These are phyloP conservation scores for Pangasius larnaudii DNA, from an alignment of 2,797 vertebrate genomes.

Conservation along the genomic window DNA sequence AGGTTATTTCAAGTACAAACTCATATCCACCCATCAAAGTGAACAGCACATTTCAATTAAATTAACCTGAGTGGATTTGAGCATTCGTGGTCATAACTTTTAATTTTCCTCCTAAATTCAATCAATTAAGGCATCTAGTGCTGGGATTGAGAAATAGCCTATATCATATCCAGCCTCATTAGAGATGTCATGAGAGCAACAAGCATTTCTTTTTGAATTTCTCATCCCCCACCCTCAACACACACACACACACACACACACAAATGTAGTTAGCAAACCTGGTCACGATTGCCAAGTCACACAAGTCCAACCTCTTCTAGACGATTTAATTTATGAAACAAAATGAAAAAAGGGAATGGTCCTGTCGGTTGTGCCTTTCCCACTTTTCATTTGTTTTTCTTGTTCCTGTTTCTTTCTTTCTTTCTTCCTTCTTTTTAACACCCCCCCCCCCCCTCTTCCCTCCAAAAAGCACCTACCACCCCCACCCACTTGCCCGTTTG, in stretches of 20 bases:
- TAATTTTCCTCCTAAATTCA: conserved; percentile 54
- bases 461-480: background rate
- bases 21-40: conserved; percentile 45
- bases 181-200: conserved; percentile 45
- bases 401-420: background rate
- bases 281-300: background rate
- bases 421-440: background rate
- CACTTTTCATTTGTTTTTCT: background rate
- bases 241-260: background rate
- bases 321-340: conserved; percentile 44
- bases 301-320: background rate
- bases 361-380: background rate
- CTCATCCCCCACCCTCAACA: conserved; percentile 11
- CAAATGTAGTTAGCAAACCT: conserved; percentile 31
- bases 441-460: background rate
- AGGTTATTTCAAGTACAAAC: conserved; percentile 55
- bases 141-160: conserved; percentile 44
- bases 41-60: conserved; percentile 50
- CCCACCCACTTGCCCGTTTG: background rate
- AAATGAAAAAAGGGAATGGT: conserved; percentile 38
- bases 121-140: conserved; percentile 51
- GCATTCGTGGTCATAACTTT: conserved; percentile 54
- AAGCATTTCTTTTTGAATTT: conserved; percentile 30
- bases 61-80: conserved; percentile 55
- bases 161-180: conserved; percentile 45